Base-by-base conservation (phyloP, 2,113 vertebrate species). In the Embiotoca jacksoni region DNA sequence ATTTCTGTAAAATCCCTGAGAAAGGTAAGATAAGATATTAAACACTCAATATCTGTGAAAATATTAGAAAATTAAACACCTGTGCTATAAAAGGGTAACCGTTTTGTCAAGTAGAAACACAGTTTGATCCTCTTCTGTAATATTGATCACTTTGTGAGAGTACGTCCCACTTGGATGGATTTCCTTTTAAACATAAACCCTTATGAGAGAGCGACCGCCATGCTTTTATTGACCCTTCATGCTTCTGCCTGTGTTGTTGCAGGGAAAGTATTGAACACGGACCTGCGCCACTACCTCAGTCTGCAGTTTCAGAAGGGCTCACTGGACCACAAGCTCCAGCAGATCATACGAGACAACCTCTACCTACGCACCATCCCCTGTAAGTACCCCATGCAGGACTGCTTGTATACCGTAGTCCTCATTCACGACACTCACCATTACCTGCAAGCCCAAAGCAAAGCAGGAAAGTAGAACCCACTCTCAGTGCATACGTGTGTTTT, bases 241-340 rank as follows among this genome's bases (percentile, higher is more conserved):
- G 31, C 44, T 53, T 87, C 73, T 80, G 59, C 79, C 1, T 91
- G 49, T 83, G 56, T 87, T 66, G 31, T 74, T 80, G 68, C 60
- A 99, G 98, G 98, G n/a, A 99, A 99, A 94, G 97, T 99, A 77
- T 95, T 99, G 92, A 99, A 99, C 93, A 96, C 97, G 71, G 98
- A 99, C 92, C 94, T 99, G 89, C 96, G 97, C 52, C 97, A 99
- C 92, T 99, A 99, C 91, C 93, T 99, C 94, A 99, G 98, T 89
- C 95, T 99, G 87, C 98, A 99, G 94, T 99, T 99, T 92, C 97
- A 98, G 93, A 99, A 99, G 91, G 98, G 97, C 91, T 99, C 97
- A 0, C 90, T 97, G 92, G 98, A 99, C 91, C 98, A 99, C 92
- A 98, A 99, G 88, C 95, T 99, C 3, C 98, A 99, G 88, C 98